Evolutionary conservation across 2,888 invertebrate species (phyloP).

Genomic region (Strigamia crassipes): DNA sequence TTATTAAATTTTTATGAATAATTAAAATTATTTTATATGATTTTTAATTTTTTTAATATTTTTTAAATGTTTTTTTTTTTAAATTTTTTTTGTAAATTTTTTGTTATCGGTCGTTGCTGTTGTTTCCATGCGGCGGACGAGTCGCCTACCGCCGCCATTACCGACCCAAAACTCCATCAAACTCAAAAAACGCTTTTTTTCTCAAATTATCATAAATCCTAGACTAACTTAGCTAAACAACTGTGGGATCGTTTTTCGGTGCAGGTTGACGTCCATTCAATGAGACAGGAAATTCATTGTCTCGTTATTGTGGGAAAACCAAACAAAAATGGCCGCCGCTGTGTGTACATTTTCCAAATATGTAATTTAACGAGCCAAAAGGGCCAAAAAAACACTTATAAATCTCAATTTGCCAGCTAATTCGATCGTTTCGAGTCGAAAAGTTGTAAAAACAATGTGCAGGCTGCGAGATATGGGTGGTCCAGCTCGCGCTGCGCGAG

Average conservation of each 20-base stretch:
- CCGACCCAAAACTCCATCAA: no score
- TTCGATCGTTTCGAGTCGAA: neutral
- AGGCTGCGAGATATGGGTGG: neutral
- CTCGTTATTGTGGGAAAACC: slow-evolving; percentile 10
- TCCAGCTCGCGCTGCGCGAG: neutral
- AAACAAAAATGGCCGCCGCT: neutral
- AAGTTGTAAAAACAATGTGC: neutral
- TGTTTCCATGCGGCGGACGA: no score
- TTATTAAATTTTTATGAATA: no score
- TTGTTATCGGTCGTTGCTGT: no score
- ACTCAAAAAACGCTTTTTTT: no score
- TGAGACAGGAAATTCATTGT: slow-evolving; percentile 2
- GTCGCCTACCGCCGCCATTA: no score
- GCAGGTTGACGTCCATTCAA: slow-evolving; percentile 17
- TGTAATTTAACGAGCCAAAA: neutral
- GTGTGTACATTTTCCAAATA: neutral
- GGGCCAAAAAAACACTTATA: neutral
- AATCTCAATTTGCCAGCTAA: neutral
- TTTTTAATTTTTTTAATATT: no score
- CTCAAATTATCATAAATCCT: no score
- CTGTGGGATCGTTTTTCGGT: neutral
- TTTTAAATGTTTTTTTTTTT: no score
- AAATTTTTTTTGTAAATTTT: no score
- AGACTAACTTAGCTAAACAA: no score
- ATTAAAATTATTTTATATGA: no score